Conservation (phyloP, 2,113 vertebrate species). For the Rana temporaria region DNA sequence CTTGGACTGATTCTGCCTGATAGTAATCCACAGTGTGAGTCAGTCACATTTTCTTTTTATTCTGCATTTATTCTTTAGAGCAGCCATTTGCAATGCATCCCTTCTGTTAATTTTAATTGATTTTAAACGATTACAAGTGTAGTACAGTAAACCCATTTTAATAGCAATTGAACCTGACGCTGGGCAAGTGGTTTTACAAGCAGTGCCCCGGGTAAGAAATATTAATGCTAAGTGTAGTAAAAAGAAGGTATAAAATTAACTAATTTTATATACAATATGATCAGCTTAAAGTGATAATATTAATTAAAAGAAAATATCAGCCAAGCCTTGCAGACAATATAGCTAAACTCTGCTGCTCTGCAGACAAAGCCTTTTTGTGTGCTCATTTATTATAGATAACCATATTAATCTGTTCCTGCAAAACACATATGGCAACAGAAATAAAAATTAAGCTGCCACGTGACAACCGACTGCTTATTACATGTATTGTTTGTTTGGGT, state of each 20-base stretch:
- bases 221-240: constrained; percentile 1
- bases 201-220: constrained; percentile 12
- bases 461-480: no score
- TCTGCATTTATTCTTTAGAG: constrained; percentile 39
- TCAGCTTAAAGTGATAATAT: constrained; percentile 2
- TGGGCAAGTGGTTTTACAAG: constrained; percentile 23
- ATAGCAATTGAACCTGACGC: constrained; percentile 25
- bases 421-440: no score
- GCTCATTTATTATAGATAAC: not conserved
- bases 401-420: not conserved
- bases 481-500: no score
- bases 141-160: constrained; percentile 28
- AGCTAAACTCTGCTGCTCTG: not conserved
- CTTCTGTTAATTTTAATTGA: constrained; percentile 36
- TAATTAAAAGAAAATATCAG: constrained; percentile 41
- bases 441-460: no score
- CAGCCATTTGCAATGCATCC: constrained; percentile 31
- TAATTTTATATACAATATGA: constrained; percentile 3
- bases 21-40: constrained; percentile 35
- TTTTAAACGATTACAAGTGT: constrained; percentile 32
- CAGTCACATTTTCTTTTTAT: constrained; percentile 32
- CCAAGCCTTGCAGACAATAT: constrained; percentile 6
- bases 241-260: not conserved
- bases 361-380: not conserved
- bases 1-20: constrained; percentile 52